These are phyloP conservation scores for Xanthia icteritia DNA, from an alignment of 2,888 invertebrate genomes.

Conservation along the genomic window DNA sequence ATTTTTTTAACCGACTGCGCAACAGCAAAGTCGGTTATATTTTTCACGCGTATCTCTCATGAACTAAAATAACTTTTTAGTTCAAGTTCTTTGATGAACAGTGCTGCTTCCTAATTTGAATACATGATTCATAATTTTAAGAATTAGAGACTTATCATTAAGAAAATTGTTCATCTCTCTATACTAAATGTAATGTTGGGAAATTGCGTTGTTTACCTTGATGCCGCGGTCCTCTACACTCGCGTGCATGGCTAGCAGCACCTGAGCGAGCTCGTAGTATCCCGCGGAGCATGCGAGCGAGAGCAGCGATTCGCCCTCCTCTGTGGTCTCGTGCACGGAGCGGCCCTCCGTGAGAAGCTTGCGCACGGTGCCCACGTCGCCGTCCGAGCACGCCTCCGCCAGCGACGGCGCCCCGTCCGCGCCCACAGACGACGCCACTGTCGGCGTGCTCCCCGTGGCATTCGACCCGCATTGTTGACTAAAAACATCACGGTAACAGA, in stretches of 20 bases:
- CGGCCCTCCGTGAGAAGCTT: conserved; percentile 98
- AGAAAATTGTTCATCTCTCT: background rate
- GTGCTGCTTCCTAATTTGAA: background rate
- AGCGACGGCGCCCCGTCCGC: conserved; percentile 93
- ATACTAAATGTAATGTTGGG: background rate
- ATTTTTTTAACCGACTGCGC: background rate
- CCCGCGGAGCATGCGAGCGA: conserved; percentile 99
- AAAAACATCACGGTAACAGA: conserved; percentile 56
- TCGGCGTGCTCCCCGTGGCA: conserved; percentile 83
- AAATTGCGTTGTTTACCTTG: conserved; percentile 88
- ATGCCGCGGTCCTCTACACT: conserved; percentile 99
- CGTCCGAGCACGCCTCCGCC: conserved; percentile 98
- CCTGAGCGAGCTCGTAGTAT: conserved; percentile 99
- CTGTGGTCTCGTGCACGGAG: conserved; percentile 98
- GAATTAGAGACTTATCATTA: background rate
- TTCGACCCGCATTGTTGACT: conserved; percentile 88
- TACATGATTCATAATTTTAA: background rate
- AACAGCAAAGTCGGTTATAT: background rate
- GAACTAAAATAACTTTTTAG: background rate
- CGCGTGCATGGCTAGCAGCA: conserved; percentile 98
- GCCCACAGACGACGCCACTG: conserved; percentile 88
- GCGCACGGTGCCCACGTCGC: conserved; percentile 97
- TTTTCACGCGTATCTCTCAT: background rate
- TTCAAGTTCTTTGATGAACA: background rate
- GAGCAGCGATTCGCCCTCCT: conserved; percentile 98